phyloP scores from a whole-genome alignment of 92 coral and sea anemone genomes.

The Zoanthus solanderi region DNA sequence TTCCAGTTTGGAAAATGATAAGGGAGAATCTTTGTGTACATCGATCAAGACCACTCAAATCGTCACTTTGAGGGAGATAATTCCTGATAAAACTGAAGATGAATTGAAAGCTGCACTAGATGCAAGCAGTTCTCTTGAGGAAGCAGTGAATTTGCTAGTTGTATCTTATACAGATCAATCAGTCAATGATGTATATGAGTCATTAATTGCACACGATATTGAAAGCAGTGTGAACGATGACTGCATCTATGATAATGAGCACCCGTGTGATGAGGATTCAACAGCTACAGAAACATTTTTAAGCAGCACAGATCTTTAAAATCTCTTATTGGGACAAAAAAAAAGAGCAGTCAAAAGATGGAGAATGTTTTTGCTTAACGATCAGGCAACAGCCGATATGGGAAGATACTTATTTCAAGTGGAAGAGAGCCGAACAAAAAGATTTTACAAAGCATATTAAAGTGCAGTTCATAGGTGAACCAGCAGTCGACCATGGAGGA shows the following conservation, averaged over 20 bases:
- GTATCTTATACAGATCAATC: neutral
- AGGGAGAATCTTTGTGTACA: neutral
- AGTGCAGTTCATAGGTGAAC: constrained; percentile 23
- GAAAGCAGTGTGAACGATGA: neutral
- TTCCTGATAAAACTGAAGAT: constrained; percentile 17
- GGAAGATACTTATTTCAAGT: constrained; percentile 43
- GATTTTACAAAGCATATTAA: constrained; percentile 16
- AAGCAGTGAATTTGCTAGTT: constrained; percentile 28
- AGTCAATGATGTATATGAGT: neutral
- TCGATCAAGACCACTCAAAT: neutral
- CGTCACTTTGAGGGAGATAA: constrained; percentile 31
- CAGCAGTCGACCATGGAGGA: constrained; percentile 14
- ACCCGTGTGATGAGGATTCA: neutral
- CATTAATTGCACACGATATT: neutral
- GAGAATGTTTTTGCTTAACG: constrained; percentile 53
- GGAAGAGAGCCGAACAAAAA: neutral
- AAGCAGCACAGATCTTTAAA: constrained; percentile 4
- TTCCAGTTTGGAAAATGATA: neutral
- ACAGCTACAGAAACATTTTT: neutral
- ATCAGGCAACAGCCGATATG: constrained; percentile 58
- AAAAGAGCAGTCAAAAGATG: constrained; percentile 3
- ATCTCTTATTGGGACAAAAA: neutral
- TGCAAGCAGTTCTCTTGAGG: constrained; percentile 23
- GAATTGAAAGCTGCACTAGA: constrained; percentile 26
- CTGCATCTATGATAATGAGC: neutral